These are phyloP conservation scores for Drosophila infuscata DNA, from an alignment of 2,888 invertebrate species.

Conservation along the genomic window DNA sequence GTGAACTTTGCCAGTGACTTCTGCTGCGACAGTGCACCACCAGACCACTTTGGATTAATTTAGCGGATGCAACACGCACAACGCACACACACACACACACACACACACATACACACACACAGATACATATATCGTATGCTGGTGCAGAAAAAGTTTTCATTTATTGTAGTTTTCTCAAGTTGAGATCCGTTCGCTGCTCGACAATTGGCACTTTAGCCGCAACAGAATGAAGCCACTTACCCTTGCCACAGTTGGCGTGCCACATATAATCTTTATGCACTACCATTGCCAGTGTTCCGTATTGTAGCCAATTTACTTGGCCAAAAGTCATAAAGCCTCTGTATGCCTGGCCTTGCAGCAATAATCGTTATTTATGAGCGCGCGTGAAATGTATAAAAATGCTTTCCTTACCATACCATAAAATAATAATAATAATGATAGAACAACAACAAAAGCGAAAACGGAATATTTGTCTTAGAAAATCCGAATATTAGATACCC, in stretches of 20 bases:
- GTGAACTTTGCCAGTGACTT: slow-evolving; percentile 67
- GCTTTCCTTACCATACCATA: slow-evolving; percentile 67
- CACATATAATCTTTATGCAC: slow-evolving; percentile 51
- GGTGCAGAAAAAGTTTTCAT: slow-evolving; percentile 51
- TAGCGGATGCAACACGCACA: slow-evolving; percentile 58
- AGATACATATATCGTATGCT: not conserved
- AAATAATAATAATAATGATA: slow-evolving; percentile 32
- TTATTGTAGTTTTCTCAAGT: slow-evolving; percentile 42
- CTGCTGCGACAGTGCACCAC: slow-evolving; percentile 52
- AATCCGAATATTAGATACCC: not conserved
- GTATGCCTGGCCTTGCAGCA: slow-evolving; percentile 50
- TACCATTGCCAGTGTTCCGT: slow-evolving; percentile 28
- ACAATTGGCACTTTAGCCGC: slow-evolving; percentile 65
- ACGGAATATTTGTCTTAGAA: not conserved
- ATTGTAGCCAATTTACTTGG: slow-evolving; percentile 65
- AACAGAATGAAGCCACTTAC: slow-evolving; percentile 73
- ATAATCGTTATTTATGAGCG: slow-evolving; percentile 77
- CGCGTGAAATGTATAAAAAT: slow-evolving; percentile 79
- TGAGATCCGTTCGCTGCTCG: slow-evolving; percentile 38
- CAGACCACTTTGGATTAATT: slow-evolving; percentile 72
- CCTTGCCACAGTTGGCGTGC: slow-evolving; percentile 30
- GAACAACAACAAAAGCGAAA: not conserved
- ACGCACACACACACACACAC: slow-evolving; percentile 9
- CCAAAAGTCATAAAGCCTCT: slow-evolving; percentile 65
- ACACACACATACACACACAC: not conserved